Conservation (phyloP, 2,888 invertebrate genomes). For the Erebia ligea region DNA sequence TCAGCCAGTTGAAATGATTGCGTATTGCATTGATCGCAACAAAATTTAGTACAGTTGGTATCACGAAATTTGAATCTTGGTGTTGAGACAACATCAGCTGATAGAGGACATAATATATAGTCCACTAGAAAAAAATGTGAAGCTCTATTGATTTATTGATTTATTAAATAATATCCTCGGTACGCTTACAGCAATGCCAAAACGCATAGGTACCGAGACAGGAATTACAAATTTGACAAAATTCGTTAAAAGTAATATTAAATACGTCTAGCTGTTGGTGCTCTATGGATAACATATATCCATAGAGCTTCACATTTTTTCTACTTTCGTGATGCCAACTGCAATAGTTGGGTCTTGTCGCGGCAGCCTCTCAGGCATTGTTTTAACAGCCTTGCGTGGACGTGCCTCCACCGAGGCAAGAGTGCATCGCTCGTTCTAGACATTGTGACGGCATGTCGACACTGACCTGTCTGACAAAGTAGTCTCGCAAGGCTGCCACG, state of each 20-base stretch:
- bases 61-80: constrained; percentile 1
- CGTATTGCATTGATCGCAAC: background rate
- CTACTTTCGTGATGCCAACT: background rate
- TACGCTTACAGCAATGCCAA: too few species aligned
- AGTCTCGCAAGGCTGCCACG: background rate
- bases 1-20: background rate
- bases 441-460: background rate
- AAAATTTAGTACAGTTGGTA: background rate
- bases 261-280: too few species aligned
- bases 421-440: too few species aligned
- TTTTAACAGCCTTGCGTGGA: background rate
- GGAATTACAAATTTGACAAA: too few species aligned
- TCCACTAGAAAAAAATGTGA: too few species aligned
- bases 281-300: too few species aligned
- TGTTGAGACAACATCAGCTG: too few species aligned
- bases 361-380: background rate
- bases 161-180: too few species aligned
- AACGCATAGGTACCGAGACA: too few species aligned
- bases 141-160: too few species aligned
- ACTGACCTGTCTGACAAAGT: background rate
- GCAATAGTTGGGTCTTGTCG: background rate
- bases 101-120: too few species aligned
- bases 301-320: background rate
- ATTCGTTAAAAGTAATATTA: too few species aligned
- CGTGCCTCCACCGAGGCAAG: background rate